Evolutionary conservation across 1,140 invertebrate genomes (phyloP).

Genomic region (Holotrichia oblita): DNA sequence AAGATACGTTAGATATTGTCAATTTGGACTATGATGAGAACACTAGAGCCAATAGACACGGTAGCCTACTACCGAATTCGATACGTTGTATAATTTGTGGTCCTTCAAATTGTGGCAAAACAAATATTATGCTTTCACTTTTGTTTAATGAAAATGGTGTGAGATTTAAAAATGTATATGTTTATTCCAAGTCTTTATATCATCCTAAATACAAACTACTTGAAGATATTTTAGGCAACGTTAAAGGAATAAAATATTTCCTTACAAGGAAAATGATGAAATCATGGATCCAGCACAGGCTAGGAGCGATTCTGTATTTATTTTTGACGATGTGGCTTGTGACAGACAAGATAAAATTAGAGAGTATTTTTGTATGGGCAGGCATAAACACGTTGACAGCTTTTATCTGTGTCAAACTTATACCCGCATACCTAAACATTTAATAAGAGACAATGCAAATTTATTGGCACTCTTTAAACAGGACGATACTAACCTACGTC

Average conservation of each 20-base stretch:
- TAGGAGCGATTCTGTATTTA: constrained; percentile 58
- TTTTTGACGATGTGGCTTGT: constrained; percentile 60
- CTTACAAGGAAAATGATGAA: constrained; percentile 55
- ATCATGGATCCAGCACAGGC: constrained; percentile 49
- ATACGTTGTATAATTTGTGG: constrained; percentile 40
- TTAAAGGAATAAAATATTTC: constrained; percentile 53
- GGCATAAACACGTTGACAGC: constrained; percentile 54
- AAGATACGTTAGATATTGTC: background rate
- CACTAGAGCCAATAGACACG: background rate
- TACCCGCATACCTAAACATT: constrained; percentile 60
- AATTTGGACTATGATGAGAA: background rate
- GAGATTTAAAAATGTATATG: constrained; percentile 49
- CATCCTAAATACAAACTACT: constrained; percentile 50
- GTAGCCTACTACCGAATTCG: background rate
- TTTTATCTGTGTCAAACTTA: constrained; percentile 60
- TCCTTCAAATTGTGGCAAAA: constrained; percentile 50
- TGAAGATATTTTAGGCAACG: constrained; percentile 43
- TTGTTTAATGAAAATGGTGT: constrained; percentile 47
- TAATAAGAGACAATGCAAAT: constrained; percentile 61
- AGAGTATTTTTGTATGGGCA: constrained; percentile 59
- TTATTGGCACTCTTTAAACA: constrained; percentile 60
- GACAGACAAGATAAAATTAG: constrained; percentile 58
- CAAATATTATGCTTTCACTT: constrained; percentile 45
- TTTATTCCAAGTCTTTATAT: constrained; percentile 50
- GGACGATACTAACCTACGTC: constrained; percentile 61